Conservation (phyloP, 2,113 vertebrate genomes). For the Peromyscus polionotus region DNA sequence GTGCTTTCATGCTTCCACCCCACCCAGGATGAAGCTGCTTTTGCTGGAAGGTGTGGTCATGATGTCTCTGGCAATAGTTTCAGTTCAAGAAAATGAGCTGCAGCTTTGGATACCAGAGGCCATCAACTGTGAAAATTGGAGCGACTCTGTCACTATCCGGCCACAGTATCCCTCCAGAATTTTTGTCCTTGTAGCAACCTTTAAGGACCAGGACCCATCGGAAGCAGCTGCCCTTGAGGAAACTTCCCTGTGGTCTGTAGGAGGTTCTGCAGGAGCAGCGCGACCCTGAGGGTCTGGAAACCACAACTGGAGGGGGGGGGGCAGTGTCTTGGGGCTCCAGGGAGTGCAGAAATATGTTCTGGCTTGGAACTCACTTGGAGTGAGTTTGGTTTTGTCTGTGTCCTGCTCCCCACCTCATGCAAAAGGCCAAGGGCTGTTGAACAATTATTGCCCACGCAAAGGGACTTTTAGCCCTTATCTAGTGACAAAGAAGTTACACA, state of each 20-base stretch:
- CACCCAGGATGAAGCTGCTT: neutral
- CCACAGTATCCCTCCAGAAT: neutral
- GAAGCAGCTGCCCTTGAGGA: neutral
- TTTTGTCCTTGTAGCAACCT: neutral
- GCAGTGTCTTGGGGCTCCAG: no score
- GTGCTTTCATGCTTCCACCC: neutral
- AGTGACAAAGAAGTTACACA: neutral
- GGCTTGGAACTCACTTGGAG: neutral
- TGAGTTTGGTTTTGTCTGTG: neutral
- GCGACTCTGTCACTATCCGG: neutral
- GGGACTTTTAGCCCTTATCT: neutral
- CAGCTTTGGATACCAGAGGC: slow-evolving; percentile 2
- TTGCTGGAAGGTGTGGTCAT: slow-evolving; percentile 3
- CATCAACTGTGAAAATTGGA: slow-evolving; percentile 18
- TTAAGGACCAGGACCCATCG: neutral
- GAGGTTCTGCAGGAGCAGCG: neutral
- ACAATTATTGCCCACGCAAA: slow-evolving; percentile 24
- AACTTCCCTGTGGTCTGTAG: neutral
- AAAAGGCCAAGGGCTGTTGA: slow-evolving; percentile 59
- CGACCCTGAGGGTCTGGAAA: no score
- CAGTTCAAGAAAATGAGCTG: neutral
- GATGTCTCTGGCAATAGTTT: neutral
- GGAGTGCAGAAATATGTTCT: neutral
- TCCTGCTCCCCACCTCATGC: neutral
- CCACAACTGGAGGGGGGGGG: no score